phyloP scores from a whole-genome alignment of 2,797 vertebrate genomes.

The Galago senegalensis region DNA sequence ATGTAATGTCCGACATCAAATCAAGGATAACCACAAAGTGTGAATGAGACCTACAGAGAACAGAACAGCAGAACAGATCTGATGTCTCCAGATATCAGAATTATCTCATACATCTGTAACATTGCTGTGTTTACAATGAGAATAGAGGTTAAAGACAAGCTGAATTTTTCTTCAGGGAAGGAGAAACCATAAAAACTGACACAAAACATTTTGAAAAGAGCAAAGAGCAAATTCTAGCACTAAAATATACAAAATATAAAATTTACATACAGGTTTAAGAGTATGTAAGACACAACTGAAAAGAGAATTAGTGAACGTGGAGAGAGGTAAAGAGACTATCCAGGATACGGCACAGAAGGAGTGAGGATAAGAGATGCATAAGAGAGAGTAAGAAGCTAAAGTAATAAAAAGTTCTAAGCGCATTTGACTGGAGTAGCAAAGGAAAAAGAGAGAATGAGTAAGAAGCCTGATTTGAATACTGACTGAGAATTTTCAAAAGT shows the following conservation, averaged over 20 bases:
- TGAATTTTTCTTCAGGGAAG: neutral
- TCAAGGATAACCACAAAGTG: neutral
- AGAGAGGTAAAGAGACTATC: neutral
- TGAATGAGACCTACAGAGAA: neutral
- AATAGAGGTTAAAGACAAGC: neutral
- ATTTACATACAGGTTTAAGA: neutral
- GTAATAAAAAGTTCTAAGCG: too few species aligned
- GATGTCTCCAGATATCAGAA: neutral
- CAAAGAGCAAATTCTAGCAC: neutral
- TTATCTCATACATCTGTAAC: neutral
- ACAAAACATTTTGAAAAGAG: neutral
- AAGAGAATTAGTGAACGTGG: neutral
- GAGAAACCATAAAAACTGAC: neutral
- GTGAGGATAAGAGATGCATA: neutral
- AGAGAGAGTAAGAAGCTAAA: neutral
- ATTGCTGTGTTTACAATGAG: neutral
- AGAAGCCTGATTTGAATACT: neutral
- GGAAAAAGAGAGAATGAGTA: neutral
- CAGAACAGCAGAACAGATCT: accelerated
- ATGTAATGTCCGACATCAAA: neutral
- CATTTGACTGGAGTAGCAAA: neutral
- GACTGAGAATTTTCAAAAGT: neutral
- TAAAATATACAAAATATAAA: neutral
- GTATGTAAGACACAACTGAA: neutral
- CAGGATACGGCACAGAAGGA: neutral